A percentile compares a stretch with the other conserved stretches of the same genome.
phyloP scores from a whole-genome alignment of 2,113 vertebrate species.

The Aptenodytes forsteri region DNA sequence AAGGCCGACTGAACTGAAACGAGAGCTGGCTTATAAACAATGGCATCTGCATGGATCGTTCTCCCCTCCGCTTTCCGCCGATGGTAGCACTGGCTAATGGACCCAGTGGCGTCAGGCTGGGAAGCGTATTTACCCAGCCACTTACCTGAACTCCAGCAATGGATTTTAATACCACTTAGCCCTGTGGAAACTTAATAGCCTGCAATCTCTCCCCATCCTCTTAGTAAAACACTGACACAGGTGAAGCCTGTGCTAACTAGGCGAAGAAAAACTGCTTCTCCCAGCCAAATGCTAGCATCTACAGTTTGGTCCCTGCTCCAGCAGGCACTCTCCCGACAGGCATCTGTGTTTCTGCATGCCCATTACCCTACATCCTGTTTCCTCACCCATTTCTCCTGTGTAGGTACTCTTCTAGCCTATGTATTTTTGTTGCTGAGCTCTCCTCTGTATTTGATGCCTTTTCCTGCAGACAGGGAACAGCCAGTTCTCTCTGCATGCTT shows the following conservation, averaged over 20 bases:
- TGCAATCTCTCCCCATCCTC: background rate
- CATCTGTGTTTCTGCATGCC: background rate
- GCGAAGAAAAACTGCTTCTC: background rate
- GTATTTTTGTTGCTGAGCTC: background rate
- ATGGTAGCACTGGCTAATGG: background rate
- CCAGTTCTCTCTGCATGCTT: background rate
- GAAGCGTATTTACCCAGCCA: background rate
- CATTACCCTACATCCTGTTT: background rate
- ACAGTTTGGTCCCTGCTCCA: background rate
- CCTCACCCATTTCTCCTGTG: background rate
- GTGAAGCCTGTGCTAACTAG: background rate
- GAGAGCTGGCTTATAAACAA: background rate
- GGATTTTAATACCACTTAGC: background rate
- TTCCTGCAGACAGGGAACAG: background rate
- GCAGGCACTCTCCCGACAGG: background rate
- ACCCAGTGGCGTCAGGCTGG: background rate
- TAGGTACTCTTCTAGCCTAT: background rate
- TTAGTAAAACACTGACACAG: background rate
- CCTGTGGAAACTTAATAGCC: background rate
- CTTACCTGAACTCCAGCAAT: background rate
- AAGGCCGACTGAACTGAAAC: background rate
- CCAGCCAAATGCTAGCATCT: background rate
- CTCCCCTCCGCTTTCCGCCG: rapidly evolving
- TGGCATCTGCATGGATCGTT: rapidly evolving
- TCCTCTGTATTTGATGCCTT: background rate